A percentile compares a stretch with the other conserved stretches of the same genome.
Evolutionary conservation across 2,888 invertebrate genomes (phyloP).

Genomic region (Lucinisca nassula): DNA sequence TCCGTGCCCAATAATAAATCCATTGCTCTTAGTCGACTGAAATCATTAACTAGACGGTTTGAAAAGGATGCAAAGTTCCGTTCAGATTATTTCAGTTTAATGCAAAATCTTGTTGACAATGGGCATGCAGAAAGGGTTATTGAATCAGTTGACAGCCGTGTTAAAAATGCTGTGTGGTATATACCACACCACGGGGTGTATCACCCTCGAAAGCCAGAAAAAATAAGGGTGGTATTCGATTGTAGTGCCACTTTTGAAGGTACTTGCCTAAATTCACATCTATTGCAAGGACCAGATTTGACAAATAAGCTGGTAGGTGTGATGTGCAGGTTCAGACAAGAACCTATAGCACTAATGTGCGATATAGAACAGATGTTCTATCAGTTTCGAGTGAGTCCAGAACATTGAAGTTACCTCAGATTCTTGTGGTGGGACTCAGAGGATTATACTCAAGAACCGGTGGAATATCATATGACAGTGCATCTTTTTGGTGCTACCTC

Average conservation of each 20-base stretch:
- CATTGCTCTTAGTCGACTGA: conserved; percentile 4
- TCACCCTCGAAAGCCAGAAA: conserved; percentile 28
- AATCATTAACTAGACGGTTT: neutral
- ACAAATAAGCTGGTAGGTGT: conserved; percentile 63
- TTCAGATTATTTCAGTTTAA: neutral
- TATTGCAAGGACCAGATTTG: conserved; percentile 65
- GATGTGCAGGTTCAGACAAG: conserved; percentile 49
- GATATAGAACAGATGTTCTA: conserved; percentile 66
- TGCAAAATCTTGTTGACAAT: conserved; percentile 6
- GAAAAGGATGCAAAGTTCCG: neutral
- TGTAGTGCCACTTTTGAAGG: conserved; percentile 52
- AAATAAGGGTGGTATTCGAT: conserved; percentile 61
- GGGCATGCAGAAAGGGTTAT: conserved; percentile 19
- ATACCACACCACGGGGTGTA: conserved; percentile 45
- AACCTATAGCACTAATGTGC: conserved; percentile 55
- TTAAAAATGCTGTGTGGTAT: conserved; percentile 8
- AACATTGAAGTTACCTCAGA: conserved; percentile 49
- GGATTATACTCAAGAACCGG: neutral
- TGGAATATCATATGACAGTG: conserved; percentile 60
- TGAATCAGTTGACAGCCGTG: neutral
- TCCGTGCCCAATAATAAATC: conserved; percentile 15
- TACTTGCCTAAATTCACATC: conserved; percentile 38
- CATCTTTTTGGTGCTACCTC: conserved; percentile 65
- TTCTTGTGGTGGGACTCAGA: conserved; percentile 55
- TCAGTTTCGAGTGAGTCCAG: conserved; percentile 34